Conservation (phyloP, 2,113 vertebrate species). For the Cisticola juncidis region DNA sequence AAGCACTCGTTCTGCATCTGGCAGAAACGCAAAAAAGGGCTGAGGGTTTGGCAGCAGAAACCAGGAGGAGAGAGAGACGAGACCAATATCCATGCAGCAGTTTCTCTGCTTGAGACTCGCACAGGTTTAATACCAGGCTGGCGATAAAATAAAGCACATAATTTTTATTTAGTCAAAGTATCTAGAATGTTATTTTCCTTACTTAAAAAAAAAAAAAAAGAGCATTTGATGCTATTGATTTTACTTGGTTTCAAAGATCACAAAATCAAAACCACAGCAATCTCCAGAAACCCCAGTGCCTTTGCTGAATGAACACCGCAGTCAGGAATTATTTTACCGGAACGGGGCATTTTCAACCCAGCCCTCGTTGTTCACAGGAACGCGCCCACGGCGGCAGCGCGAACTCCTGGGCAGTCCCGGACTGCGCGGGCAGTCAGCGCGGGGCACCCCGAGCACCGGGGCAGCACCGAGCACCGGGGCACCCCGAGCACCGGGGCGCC, state of each 20-base stretch:
- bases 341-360: background rate
- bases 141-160: rapidly evolving
- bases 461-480: too few species aligned
- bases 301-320: too few species aligned
- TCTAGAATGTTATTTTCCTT: background rate
- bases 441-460: background rate
- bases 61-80: background rate
- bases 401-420: rapidly evolving
- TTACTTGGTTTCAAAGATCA: background rate
- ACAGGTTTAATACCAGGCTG: rapidly evolving
- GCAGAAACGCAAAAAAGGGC: background rate
- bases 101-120: background rate
- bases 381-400: too few species aligned
- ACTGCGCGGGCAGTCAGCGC: rapidly evolving
- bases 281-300: background rate
- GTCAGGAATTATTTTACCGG: rapidly evolving
- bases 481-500: too few species aligned
- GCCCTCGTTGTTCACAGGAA: rapidly evolving
- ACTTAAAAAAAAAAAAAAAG: background rate
- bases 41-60: background rate
- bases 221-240: background rate
- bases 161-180: background rate
- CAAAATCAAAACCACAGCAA: rapidly evolving
- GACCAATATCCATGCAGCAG: rapidly evolving
- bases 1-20: background rate